Conservation (phyloP, 2,113 vertebrate genomes). For the Fulica atra region DNA sequence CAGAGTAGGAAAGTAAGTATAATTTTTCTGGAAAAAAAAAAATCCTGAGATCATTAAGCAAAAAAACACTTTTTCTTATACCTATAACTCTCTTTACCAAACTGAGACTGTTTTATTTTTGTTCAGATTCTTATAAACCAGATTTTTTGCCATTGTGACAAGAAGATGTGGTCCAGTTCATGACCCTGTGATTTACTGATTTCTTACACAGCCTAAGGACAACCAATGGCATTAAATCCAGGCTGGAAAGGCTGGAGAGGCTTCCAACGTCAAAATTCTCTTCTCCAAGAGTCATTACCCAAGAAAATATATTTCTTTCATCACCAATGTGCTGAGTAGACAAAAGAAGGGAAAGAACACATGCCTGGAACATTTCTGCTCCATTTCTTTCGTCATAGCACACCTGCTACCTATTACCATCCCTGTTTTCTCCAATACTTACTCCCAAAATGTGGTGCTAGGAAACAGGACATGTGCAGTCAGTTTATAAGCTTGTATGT, state of each 20-base stretch:
- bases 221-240: background rate
- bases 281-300: background rate
- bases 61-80: background rate
- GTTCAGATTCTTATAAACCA: background rate
- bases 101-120: background rate
- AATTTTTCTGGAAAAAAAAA: background rate
- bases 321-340: background rate
- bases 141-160: background rate
- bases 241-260: background rate
- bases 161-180: background rate
- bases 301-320: background rate
- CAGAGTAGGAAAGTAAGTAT: background rate
- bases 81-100: fast-evolving
- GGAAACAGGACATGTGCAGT: background rate
- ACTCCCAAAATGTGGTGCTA: background rate
- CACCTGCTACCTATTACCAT: background rate
- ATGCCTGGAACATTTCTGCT: background rate
- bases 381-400: background rate
- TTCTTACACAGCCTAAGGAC: background rate
- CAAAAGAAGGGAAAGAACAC: background rate
- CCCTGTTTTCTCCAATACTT: background rate
- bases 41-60: background rate
- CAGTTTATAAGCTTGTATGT: background rate
- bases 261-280: background rate
- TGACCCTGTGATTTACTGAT: background rate